phyloP scores from a whole-genome alignment of 2,888 invertebrate species.

The Amiota communis region DNA sequence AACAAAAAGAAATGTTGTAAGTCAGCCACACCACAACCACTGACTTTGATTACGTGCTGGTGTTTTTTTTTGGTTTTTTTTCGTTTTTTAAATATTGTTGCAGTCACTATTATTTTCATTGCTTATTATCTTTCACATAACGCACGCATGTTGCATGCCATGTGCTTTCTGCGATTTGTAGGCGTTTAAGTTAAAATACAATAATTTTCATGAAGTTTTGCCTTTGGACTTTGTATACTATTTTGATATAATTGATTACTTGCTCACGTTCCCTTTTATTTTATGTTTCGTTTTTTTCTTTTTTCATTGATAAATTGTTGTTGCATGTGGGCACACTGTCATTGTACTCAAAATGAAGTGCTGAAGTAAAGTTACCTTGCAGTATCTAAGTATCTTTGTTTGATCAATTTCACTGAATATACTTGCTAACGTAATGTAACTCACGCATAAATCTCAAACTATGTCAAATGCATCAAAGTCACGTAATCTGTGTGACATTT shows the following conservation, averaged over 20 bases:
- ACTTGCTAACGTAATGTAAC: constrained; percentile 45
- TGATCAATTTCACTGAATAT: constrained; percentile 27
- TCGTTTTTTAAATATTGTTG: constrained; percentile 44
- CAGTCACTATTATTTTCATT: constrained; percentile 32
- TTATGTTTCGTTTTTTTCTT: background rate
- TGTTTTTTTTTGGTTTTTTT: no score
- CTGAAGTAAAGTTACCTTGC: background rate
- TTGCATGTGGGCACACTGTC: constrained; percentile 49
- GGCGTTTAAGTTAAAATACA: constrained; percentile 40
- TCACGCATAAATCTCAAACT: constrained; percentile 61
- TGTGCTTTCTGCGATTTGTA: constrained; percentile 47
- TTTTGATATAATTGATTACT: no score
- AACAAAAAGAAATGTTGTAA: no score
- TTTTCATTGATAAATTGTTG: constrained; percentile 51
- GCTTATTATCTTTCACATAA: background rate
- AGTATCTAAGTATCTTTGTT: constrained; percentile 10
- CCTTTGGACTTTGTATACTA: no score
- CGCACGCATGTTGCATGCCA: constrained; percentile 48
- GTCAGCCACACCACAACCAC: no score
- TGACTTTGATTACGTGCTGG: no score
- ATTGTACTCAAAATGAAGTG: background rate
- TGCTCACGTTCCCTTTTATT: background rate
- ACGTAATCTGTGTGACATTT: constrained; percentile 68
- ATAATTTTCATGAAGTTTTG: no score
- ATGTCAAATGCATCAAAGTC: constrained; percentile 66